These are phyloP conservation scores for Microcebus ravelobensis DNA, from an alignment of 2,113 vertebrate genomes.

Conservation along the genomic window DNA sequence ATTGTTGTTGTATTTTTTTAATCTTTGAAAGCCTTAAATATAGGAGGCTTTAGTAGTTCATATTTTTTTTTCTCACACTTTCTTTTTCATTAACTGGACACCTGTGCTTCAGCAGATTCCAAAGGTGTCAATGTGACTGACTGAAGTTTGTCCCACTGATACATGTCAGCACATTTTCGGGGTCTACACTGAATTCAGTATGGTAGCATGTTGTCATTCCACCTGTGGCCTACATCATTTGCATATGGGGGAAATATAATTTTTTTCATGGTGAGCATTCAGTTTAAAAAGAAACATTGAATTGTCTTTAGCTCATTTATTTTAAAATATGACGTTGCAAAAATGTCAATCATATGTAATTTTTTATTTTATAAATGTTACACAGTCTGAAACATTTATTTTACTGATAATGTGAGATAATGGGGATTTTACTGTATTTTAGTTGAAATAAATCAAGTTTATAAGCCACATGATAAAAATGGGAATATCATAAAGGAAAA, in stretches of 20 bases:
- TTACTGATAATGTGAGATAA: constrained; percentile 24
- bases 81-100: not conserved
- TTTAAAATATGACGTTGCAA: constrained; percentile 31
- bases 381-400: constrained; percentile 20
- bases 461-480: constrained; percentile 55
- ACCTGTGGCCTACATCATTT: not conserved
- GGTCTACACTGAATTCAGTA: not conserved
- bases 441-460: constrained; percentile 61
- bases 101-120: not conserved
- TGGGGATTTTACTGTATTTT: constrained; percentile 54
- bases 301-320: constrained; percentile 48
- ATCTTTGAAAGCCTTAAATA: not conserved
- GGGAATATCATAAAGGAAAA: constrained; percentile 68
- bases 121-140: not conserved
- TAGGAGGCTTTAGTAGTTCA: not conserved
- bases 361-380: constrained; percentile 42
- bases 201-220: not conserved
- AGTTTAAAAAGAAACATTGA: constrained; percentile 31
- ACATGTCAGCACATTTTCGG: not conserved
- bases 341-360: not conserved
- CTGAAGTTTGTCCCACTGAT: not conserved
- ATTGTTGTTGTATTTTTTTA: not conserved
- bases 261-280: constrained; percentile 45
- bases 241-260: not conserved
- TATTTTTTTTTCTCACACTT: not conserved